Percentiles rank a stretch among this genome's conserved stretches.
These are phyloP conservation scores for Mormyrus iriodes DNA, from an alignment of 2,113 vertebrate genomes.

Conservation along the genomic window DNA sequence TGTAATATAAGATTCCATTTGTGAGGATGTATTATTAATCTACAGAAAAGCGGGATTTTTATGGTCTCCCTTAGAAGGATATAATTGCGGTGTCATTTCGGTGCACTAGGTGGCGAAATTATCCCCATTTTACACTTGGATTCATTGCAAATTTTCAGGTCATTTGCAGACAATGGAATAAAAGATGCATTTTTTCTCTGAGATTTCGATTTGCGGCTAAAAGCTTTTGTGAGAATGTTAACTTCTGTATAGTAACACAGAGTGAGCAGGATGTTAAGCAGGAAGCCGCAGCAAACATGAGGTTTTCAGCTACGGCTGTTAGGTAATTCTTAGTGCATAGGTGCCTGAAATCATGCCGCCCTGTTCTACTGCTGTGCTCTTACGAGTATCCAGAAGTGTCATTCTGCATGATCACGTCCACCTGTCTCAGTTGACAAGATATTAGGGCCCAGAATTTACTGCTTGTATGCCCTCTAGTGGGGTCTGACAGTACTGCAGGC, in stretches of 20 bases:
- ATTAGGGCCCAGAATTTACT: not conserved
- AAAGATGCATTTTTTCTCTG: not conserved
- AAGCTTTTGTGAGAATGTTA: not conserved
- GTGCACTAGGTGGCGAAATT: constrained; percentile 30
- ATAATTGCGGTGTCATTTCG: constrained; percentile 10
- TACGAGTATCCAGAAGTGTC: not conserved
- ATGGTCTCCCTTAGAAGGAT: not conserved
- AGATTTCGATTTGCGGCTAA: not conserved
- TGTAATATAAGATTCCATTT: not conserved
- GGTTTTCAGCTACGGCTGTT: not conserved
- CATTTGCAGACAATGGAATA: not conserved
- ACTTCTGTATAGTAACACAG: not conserved
- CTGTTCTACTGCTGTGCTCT: not conserved
- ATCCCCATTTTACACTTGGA: not conserved
- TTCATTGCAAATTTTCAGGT: not conserved
- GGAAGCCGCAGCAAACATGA: not conserved
- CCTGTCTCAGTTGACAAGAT: not conserved
- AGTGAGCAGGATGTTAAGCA: not conserved
- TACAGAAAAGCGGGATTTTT: not conserved
- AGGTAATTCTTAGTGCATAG: no score
- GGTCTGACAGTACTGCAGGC: not conserved
- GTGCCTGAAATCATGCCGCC: not conserved
- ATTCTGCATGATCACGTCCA: not conserved
- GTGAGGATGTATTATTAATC: not conserved
- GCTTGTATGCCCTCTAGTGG: not conserved